phyloP scores from a whole-genome alignment of 2,888 invertebrate species.

The Polia nebulosa region DNA sequence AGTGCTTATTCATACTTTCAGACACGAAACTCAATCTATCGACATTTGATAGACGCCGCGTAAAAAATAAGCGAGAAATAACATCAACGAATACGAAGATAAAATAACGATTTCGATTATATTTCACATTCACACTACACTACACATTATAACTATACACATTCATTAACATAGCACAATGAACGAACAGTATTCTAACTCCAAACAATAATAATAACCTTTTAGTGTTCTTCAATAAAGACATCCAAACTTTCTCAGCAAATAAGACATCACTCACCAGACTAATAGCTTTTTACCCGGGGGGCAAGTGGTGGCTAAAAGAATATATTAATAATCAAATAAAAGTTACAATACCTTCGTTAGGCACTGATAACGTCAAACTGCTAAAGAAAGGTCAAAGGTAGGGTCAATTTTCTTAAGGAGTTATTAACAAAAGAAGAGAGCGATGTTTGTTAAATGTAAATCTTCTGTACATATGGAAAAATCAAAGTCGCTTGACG shows the following conservation, averaged over 20 bases:
- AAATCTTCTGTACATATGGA: too few relatives aligned
- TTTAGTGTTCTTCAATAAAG: too few relatives aligned
- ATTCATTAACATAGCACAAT: slow-evolving; percentile 6
- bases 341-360: too few relatives aligned
- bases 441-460: too few relatives aligned
- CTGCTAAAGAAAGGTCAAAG: slow-evolving; percentile 8
- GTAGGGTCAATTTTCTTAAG: not conserved
- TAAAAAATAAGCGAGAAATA: slow-evolving; percentile 11
- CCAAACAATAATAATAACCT: too few relatives aligned
- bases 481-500: too few relatives aligned
- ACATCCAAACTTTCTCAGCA: too few relatives aligned
- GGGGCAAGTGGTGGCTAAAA: too few relatives aligned
- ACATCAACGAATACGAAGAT: not conserved
- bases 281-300: too few relatives aligned
- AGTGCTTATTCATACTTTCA: not conserved
- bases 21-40: not conserved
- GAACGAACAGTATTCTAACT: not conserved
- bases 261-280: too few relatives aligned
- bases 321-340: too few relatives aligned
- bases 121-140: slow-evolving; percentile 20
- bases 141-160: slow-evolving; percentile 1
- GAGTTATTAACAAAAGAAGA: slow-evolving; percentile 1
- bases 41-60: not conserved
- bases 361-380: not conserved
- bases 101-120: slow-evolving; percentile 6